Base-by-base conservation (phyloP, 2,888 invertebrate species). In the Tromatobia lineatoria region DNA sequence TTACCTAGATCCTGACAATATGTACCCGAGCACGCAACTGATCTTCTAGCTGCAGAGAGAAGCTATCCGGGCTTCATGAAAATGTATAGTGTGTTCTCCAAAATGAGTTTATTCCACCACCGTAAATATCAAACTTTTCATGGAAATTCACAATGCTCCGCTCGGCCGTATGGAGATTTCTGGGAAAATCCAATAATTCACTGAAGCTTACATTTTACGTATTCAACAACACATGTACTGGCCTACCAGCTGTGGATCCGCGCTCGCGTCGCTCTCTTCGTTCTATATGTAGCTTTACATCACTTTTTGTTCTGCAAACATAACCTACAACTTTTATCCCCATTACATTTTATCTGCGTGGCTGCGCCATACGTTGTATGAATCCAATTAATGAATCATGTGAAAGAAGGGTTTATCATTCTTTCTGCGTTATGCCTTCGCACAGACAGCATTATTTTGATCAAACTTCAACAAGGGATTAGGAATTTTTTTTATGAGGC, bases 151-250 rank as follows among this genome's bases (percentile, higher is more conserved):
- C 20, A 57, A 59, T 50, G 57, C 15, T 54, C 59, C 25, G 18
- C 38, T 38, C 74, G 15, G 47, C 18, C 61, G 61, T 80, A 84
- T 84, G 83, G 76, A 80, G 64, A 80, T 84, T 84, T 50, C 18
- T 45, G 67, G 42, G 80, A 74, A 84, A 84, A 84, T 81, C 83
- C 83, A 80, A 84, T 84, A 84, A 84, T 80, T 80, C 80, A 64
- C 61, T 50, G 74, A 34, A 34, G 80, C 57, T 59, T 74, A 73
- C 74, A 81, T 84, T 84, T 82, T 82, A 78, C 82, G 78, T 82
- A 79, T 84, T 79, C 81, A 82, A 75, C 75, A 78, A 76, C 20
- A 81, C 57, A 77, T 73, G 67, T 75, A 29, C 18, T 13, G 47
- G 23, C 61, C n/a, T 64, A 64, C 73, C 50, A 45, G 66, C 50